Conservation (phyloP, 2,888 invertebrate species). For the Icerya purchasi region DNA sequence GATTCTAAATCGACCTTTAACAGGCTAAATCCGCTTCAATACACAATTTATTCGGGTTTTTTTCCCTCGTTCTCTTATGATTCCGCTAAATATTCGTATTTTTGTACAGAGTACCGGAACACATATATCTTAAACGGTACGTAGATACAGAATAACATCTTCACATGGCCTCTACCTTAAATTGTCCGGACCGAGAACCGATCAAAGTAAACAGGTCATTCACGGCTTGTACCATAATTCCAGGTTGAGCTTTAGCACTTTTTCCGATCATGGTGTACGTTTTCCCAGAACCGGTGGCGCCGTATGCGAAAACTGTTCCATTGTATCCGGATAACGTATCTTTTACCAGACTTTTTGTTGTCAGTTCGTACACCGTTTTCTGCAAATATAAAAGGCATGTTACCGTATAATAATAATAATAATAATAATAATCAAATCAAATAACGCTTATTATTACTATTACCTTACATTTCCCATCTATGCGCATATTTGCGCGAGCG, state of each 20-base stretch:
- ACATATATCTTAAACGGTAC: no score
- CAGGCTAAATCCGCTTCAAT: no score
- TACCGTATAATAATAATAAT: no score
- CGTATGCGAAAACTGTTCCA: constrained; percentile 90
- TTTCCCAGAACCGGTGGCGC: constrained; percentile 78
- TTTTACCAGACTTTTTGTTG: constrained; percentile 63
- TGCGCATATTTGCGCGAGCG: no score
- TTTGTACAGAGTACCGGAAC: no score
- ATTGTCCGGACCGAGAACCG: not conserved
- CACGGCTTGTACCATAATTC: constrained; percentile 69
- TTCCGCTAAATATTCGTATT: no score
- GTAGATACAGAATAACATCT: not conserved
- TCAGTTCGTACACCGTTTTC: constrained; percentile 67
- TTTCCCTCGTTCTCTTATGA: no score
- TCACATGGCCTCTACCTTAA: not conserved
- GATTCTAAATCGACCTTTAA: no score
- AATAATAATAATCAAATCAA: no score
- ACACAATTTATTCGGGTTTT: no score
- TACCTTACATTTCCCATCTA: no score
- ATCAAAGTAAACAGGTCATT: constrained; percentile 50
- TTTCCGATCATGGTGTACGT: constrained; percentile 73
- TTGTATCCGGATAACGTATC: constrained; percentile 73
- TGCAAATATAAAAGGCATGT: constrained; percentile 24
- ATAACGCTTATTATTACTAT: no score
- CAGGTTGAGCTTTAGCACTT: constrained; percentile 36